Evolutionary conservation across 2,113 vertebrate species (phyloP), one percentile per base, ranked within the genome.

Genomic region (Pseudopodoces humilis): DNA sequence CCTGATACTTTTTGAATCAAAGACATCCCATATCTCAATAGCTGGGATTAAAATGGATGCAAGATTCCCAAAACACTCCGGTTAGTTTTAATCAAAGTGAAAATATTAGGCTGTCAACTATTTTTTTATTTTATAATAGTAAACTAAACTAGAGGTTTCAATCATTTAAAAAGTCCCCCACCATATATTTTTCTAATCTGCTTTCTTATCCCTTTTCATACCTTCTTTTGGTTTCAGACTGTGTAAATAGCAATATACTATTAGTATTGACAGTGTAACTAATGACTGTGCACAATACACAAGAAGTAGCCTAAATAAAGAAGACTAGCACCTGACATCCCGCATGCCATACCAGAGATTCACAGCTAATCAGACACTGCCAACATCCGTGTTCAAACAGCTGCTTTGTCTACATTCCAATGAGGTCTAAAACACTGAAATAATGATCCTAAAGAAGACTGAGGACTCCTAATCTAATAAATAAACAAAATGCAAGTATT

Each of bases 11-110:
- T 44, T 67, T 39, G 13, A 77, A 80, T 80, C 24, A 35, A 74
- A 82, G 16, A 33, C 2, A 0, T 82, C 56, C n/a, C 1, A 1
- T 56, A 72, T 39, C 30, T 55, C 11, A 1, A 1, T 68, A 86
- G 68, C 35, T 35, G 44, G 5, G 24, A 86, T 18, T 24, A 30
- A 79, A 83, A 64, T 5, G 7, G 49, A 63, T 33, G 8, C 28
- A 86, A 44, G 30, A 50, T 35, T 80, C n/a, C 47, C 9, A 53
- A 47, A 88, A 70, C 23, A 53, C 5, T 43, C 43, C 30, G 6
- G n/a, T 88, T 50, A 49, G 16, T 68, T 91, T 86, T 56, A 55
- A 50, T 28, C 19, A n/a, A 68, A 83, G 33, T 63, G 19, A 24
- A 69, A 79, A 77, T 35, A 77, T 4, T 33, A 39, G 37, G 14